phyloP scores from a whole-genome alignment of 2,113 vertebrate species.

The Salvelinus sp. region DNA sequence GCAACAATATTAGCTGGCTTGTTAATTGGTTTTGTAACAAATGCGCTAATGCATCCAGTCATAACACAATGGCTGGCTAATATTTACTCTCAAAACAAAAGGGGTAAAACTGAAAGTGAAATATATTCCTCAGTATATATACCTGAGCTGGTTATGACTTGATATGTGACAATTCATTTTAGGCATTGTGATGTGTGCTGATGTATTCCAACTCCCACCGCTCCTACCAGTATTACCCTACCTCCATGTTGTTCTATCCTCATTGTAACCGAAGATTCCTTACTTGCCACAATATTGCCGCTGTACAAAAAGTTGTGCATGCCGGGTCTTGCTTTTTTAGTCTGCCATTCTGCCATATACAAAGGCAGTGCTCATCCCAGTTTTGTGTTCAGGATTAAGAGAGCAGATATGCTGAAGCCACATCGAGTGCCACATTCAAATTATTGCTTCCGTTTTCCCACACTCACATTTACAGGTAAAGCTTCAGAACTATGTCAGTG shows the following conservation, averaged over 20 bases:
- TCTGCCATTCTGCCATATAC: constrained; percentile 66
- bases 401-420: constrained; percentile 64
- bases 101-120: neutral
- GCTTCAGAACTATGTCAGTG: constrained; percentile 30
- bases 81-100: neutral
- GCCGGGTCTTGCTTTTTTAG: constrained; percentile 63
- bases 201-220: constrained; percentile 4
- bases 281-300: constrained; percentile 51
- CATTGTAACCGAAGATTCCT: constrained; percentile 65
- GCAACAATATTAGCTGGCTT: too few species aligned
- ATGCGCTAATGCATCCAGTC: neutral
- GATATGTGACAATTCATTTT: neutral
- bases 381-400: constrained; percentile 73
- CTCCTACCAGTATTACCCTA: constrained; percentile 36
- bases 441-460: constrained; percentile 60
- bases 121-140: neutral
- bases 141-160: neutral
- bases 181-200: neutral
- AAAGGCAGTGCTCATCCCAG: constrained; percentile 72
- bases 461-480: constrained; percentile 28
- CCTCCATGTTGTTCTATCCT: constrained; percentile 50
- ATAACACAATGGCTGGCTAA: neutral
- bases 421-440: constrained; percentile 55
- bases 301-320: constrained; percentile 49
- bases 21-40: neutral